Conservation (phyloP, 2,113 vertebrate species). For the Gallinago undulata region DNA sequence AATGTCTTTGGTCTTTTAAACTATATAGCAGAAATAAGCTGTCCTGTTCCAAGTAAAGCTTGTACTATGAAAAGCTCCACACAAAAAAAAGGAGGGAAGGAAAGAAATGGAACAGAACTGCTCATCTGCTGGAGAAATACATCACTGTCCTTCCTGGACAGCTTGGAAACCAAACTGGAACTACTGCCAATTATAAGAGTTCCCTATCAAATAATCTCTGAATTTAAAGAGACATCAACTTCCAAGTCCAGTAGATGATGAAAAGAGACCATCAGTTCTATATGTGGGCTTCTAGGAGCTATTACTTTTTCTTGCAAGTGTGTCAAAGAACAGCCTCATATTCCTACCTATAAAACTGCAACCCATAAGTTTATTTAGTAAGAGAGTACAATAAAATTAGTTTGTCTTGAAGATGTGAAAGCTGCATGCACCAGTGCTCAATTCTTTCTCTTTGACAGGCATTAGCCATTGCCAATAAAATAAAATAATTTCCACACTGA, state of each 20-base stretch:
- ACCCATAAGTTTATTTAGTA: not conserved
- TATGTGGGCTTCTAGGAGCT: not conserved
- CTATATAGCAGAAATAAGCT: not conserved
- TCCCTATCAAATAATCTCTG: not conserved
- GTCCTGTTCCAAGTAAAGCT: not conserved
- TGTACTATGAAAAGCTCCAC: not conserved
- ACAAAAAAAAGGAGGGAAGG: not conserved
- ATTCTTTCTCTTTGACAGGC: not conserved
- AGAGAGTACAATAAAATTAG: not conserved
- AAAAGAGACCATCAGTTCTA: not conserved
- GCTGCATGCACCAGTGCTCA: not conserved
- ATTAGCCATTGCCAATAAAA: not conserved
- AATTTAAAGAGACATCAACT: not conserved
- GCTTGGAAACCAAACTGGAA: not conserved
- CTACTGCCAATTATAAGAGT: not conserved
- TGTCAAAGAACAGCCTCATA: not conserved
- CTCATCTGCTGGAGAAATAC: not conserved
- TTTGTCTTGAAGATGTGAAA: not conserved
- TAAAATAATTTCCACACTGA: not conserved
- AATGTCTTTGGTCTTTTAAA: conserved; percentile 8
- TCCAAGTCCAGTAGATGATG: not conserved
- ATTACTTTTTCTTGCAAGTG: not conserved
- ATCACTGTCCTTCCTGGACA: not conserved
- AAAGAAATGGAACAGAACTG: not conserved
- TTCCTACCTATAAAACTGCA: not conserved